A percentile compares a stretch with the other conserved stretches of the same genome.
Conservation (phyloP, 2,888 invertebrate genomes). For the Abrostola triplasia region DNA sequence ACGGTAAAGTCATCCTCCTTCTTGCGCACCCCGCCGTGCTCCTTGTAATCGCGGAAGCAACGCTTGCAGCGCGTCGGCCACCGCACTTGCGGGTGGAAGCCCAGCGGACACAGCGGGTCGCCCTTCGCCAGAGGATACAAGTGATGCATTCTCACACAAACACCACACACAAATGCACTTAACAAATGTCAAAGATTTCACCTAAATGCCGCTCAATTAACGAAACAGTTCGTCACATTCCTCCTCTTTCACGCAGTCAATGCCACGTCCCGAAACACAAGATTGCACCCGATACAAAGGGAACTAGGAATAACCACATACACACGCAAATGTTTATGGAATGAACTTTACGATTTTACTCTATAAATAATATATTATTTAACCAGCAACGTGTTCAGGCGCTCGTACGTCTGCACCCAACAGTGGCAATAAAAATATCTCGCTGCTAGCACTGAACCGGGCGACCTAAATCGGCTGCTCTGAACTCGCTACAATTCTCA, state of each 20-base stretch:
- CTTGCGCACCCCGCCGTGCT: constrained; percentile 93
- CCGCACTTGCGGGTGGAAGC: constrained; percentile 97
- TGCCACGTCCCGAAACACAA: constrained; percentile 49
- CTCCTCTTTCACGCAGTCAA: constrained; percentile 55
- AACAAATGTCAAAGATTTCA: constrained; percentile 78
- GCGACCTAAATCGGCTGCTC: constrained; percentile 85
- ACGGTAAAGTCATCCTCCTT: constrained; percentile 91
- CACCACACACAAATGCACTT: constrained; percentile 80
- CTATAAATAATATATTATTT: constrained; percentile 83
- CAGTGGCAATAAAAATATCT: constrained; percentile 87
- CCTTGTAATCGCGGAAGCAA: constrained; percentile 97
- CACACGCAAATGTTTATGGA: constrained; percentile 80
- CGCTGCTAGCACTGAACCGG: constrained; percentile 85
- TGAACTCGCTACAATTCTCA: constrained; percentile 68
- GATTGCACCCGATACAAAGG: constrained; percentile 55
- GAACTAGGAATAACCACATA: constrained; percentile 62
- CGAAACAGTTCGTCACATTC: constrained; percentile 65
- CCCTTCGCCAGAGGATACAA: constrained; percentile 93
- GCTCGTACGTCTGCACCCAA: constrained; percentile 82
- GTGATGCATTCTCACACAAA: constrained; percentile 90
- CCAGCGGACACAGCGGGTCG: constrained; percentile 96
- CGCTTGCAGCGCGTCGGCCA: constrained; percentile 98
- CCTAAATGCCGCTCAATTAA: constrained; percentile 77
- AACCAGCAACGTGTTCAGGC: constrained; percentile 78
- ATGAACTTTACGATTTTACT: constrained; percentile 83